Evolutionary conservation across 1,140 invertebrate species (phyloP), one percentile per base, ranked within the genome.

Genomic region (Protaetia brevitarsis): DNA sequence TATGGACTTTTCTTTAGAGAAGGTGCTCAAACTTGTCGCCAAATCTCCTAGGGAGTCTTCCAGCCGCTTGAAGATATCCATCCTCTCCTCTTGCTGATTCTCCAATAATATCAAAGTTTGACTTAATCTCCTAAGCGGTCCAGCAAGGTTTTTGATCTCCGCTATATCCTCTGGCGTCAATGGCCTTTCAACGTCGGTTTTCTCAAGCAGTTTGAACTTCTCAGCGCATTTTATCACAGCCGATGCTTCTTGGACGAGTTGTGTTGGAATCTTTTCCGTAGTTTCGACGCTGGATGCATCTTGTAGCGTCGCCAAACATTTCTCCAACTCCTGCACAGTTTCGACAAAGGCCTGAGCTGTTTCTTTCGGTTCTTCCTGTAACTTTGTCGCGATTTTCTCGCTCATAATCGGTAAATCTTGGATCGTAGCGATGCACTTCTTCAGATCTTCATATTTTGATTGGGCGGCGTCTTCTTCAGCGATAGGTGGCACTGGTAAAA

Each of bases 201-300:
- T 36, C 45, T 74, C 68, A 13, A 73, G 66, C 5, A 74, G 36
- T 66, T 76, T 77, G 0, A 77, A 30, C 58, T 76, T 71, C 34
- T 76, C 72, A 10, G 77, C 65, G 41, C 66, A 67, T 19, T 76
- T 60, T 11, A 74, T 64, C 27, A 78, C 73, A 66, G 73, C 72
- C 2, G 72, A 67, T 8, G 76, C 72, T 28, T 71, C 65, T 34
- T 73, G 66, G 34, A 70, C 66, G 16, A 74, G 57, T 56, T 73
- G 69, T 11, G 68, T 65, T 7, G 71, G 67, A 4, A n/a, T n/a
- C n/a, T n/a, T n/a, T n/a, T n/a, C n/a, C n/a, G 68, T 68, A 6
- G 68, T 64, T 64, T 76, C 74, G n/a, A 69, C 62, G n/a, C 66
- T 69, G 21, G 65, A 68, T 30, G 66, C 69, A 65, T 74, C 70